These are phyloP conservation scores for Subanguina moxae DNA, from an alignment of 1,140 invertebrate species.

Conservation along the genomic window DNA sequence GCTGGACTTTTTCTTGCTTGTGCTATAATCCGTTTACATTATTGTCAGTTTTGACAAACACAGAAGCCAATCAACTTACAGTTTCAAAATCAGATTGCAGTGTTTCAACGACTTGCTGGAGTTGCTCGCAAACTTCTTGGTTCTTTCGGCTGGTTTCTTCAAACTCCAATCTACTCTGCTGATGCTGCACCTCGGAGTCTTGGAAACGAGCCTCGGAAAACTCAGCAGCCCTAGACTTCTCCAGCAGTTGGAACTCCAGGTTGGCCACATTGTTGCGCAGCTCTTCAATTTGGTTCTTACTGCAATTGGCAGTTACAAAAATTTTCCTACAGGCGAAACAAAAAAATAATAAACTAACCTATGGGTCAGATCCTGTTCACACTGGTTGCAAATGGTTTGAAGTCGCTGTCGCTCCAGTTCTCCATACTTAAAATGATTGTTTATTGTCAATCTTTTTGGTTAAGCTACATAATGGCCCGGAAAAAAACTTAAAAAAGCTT, in stretches of 20 bases:
- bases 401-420: constrained; percentile 21
- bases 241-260: constrained; percentile 11
- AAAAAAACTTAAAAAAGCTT: too few relatives aligned
- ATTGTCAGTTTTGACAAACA: too few relatives aligned
- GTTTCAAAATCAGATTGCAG: constrained; percentile 11
- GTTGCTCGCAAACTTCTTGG: constrained; percentile 12
- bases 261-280: constrained; percentile 23
- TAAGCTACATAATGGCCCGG: too few relatives aligned
- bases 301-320: neutral
- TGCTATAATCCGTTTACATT: neutral
- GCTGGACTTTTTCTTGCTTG: neutral
- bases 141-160: constrained; percentile 13
- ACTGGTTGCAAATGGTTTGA: constrained; percentile 21
- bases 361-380: constrained; percentile 12
- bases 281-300: constrained; percentile 17
- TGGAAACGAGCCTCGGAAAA: neutral
- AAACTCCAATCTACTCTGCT: constrained; percentile 4
- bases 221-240: constrained; percentile 4
- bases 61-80: neutral
- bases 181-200: constrained; percentile 8
- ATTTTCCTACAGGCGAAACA: neutral
- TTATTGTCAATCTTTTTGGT: neutral
- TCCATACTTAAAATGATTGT: constrained; percentile 3
- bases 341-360: neutral
- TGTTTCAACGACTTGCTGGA: constrained; percentile 8